Base-by-base conservation (phyloP, 2,797 vertebrate genomes). In the Falco biarmicus region DNA sequence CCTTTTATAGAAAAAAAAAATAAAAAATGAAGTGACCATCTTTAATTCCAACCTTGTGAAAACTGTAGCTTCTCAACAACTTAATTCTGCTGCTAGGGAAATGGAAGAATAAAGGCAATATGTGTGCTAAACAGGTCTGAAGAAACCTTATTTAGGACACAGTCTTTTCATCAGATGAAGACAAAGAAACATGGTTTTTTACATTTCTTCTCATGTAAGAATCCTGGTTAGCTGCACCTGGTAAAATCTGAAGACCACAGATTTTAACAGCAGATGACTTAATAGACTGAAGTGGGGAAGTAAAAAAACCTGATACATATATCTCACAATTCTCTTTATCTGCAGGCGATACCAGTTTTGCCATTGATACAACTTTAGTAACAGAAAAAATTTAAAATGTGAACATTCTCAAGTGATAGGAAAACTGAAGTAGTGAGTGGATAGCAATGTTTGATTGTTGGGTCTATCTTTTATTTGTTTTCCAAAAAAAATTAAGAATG, bases 401-500 rank as follows among this genome's bases (percentile, higher is more conserved):
- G 15, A 86, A 10, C 24, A 6, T 61, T 78, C 64, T 87, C 16
- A 70, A 37, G n/a, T 63, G 15, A 59, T 1, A 50, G 31, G 32
- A 66, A 17, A 48, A 47, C 60, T 66, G 9, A 86, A 87, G 13
- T 5, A 87, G 26, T 43, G n/a, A 84, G 45, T 37, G n/a, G 59
- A 59, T 21, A 64, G 11, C 18, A 70, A 28, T 65, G 69, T 39
- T 74, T 89, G 34, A 88, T 63, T 91, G 15, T 53, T 20, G 6
- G 11, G 21, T 84, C 39, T 91, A 32, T 13, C 41, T 89, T 71
- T 82, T 54, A 32, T 65, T 87, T 84, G 60, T 83, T 84, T 48
- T 84, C 28, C 26, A 5, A 86, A 94, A 70, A 61, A 28, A 51
- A 80, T 97, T 45, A 95, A 99, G 99, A 95, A 61, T 0, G 98